Percentiles rank a stretch among this genome's conserved stretches.
Evolutionary conservation across 2,113 vertebrate genomes (phyloP).

Genomic region (Hipposideros armiger): DNA sequence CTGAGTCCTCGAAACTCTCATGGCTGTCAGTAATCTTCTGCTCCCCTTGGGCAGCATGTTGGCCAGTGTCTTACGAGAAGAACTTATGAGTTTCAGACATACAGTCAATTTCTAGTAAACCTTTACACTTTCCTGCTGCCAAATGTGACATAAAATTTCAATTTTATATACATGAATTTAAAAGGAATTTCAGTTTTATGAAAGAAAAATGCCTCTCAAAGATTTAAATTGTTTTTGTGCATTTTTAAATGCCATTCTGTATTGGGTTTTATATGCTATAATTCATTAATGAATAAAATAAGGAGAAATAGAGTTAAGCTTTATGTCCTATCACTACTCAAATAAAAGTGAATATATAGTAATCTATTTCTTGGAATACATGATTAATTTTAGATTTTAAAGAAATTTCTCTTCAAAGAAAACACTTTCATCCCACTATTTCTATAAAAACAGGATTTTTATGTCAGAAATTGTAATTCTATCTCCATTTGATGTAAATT

Average conservation of each 20-base stretch:
- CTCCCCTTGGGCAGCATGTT: neutral
- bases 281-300: constrained; percentile 51
- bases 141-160: constrained; percentile 34
- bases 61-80: neutral
- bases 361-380: constrained; percentile 42
- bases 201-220: constrained; percentile 10
- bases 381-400: constrained; percentile 44
- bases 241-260: neutral
- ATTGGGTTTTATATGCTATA: constrained; percentile 17
- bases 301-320: constrained; percentile 10
- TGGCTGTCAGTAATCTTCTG: neutral
- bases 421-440: constrained; percentile 1
- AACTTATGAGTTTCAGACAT: neutral
- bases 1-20: neutral
- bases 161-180: neutral
- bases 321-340: neutral
- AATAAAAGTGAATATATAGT: constrained; percentile 8
- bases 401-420: neutral
- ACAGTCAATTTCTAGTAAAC: neutral
- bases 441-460: neutral
- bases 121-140: neutral
- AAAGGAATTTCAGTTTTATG: constrained; percentile 39
- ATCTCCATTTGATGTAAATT: constrained; percentile 27
- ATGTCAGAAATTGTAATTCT: neutral
- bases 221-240: neutral